phyloP scores from a whole-genome alignment of 1,140 invertebrate genomes.

The Harpegnathos saltator region DNA sequence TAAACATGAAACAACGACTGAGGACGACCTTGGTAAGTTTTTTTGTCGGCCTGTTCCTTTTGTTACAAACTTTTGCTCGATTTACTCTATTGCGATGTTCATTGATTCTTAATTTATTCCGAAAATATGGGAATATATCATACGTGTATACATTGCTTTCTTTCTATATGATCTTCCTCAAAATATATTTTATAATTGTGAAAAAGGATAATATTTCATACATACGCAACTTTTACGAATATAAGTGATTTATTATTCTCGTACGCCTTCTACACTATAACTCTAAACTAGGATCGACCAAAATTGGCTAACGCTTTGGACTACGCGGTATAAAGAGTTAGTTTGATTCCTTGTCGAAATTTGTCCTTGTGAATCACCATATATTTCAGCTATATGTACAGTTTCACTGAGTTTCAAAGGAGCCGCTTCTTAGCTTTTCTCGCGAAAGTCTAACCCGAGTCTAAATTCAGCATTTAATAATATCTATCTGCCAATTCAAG shows the following conservation, averaged over 20 bases:
- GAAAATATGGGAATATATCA: too few relatives aligned
- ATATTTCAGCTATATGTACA: conserved; percentile 71
- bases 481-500: too few relatives aligned
- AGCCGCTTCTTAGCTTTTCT: neutral
- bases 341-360: conserved; percentile 89
- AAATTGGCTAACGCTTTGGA: conserved; percentile 88
- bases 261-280: conserved; percentile 59
- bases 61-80: too few relatives aligned
- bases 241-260: conserved; percentile 68
- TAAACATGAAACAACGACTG: too few relatives aligned
- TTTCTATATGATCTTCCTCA: neutral
- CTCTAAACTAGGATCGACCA: conserved; percentile 87
- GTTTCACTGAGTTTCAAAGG: conserved; percentile 43
- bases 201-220: conserved; percentile 24
- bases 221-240: conserved; percentile 57
- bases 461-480: too few relatives aligned
- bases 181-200: neutral
- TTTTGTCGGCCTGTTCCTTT: too few relatives aligned
- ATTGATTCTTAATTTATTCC: too few relatives aligned
- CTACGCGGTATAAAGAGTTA: conserved; percentile 87
- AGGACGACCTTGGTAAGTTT: too few relatives aligned
- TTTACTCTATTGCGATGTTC: too few relatives aligned
- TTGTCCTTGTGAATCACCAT: conserved; percentile 91
- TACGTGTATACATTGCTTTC: too few relatives aligned
- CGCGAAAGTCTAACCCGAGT: neutral